A percentile compares a stretch with the other conserved stretches of the same genome.
Conservation (phyloP, 2,888 invertebrate genomes). For the Lepidochitona cinerea region DNA sequence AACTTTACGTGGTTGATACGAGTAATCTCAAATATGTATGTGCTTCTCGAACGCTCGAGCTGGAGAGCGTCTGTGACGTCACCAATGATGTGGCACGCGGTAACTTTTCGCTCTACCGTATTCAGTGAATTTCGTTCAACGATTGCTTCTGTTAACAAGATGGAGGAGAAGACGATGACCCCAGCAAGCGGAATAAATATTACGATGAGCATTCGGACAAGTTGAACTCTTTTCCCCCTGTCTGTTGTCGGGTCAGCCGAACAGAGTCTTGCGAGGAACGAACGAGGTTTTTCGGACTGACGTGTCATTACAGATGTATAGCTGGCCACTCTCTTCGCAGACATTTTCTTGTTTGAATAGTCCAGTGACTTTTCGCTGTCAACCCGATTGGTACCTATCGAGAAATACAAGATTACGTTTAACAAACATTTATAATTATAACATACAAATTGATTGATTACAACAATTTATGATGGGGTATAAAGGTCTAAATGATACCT, state of each 20-base stretch:
- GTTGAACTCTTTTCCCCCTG: conserved; percentile 33
- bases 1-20: not conserved
- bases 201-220: conserved; percentile 41
- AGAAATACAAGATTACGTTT: not conserved
- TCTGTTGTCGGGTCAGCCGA: conserved; percentile 36
- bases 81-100: not conserved
- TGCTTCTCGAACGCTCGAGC: not conserved
- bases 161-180: not conserved
- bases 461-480: no score
- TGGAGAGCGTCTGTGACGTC: not conserved
- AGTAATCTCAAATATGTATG: not conserved
- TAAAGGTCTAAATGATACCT: no score
- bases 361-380: not conserved
- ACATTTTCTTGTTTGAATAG: not conserved
- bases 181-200: conserved; percentile 38
- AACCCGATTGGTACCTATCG: not conserved
- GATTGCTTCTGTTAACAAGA: not conserved
- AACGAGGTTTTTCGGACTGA: not conserved
- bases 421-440: no score
- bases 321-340: not conserved
- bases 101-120: not conserved
- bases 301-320: not conserved
- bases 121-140: not conserved
- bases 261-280: conserved; percentile 15
- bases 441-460: no score